Conservation (phyloP, 2,888 invertebrate genomes). For the Lobophora halterata region DNA sequence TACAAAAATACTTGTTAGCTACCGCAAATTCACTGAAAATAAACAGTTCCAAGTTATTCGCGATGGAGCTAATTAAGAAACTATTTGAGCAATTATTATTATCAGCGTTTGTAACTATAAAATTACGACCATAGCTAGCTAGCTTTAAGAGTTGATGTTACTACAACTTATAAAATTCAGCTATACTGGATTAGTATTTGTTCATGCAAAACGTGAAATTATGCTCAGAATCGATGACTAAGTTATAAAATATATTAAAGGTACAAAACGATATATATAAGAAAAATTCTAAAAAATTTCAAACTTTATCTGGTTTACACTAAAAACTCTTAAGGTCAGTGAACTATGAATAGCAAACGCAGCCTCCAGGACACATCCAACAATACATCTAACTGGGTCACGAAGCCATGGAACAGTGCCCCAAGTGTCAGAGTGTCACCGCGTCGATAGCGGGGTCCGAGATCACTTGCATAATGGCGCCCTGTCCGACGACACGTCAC, state of each 20-base stretch:
- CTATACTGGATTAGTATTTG: too few relatives aligned
- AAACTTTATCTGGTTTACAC: too few relatives aligned
- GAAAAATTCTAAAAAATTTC: too few relatives aligned
- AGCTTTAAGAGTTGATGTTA: too few relatives aligned
- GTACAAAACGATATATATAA: too few relatives aligned
- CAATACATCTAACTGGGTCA: constrained; percentile 66
- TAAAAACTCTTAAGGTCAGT: too few relatives aligned
- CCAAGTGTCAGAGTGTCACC: constrained; percentile 54
- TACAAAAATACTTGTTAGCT: constrained; percentile 48
- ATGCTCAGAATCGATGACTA: too few relatives aligned
- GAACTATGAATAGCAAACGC: too few relatives aligned
- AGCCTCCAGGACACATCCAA: constrained; percentile 45
- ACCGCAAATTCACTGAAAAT: constrained; percentile 32
- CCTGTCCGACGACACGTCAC: constrained; percentile 41
- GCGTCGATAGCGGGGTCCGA: constrained; percentile 47
- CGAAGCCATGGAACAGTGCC: constrained; percentile 54
- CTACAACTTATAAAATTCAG: too few relatives aligned
- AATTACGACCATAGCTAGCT: too few relatives aligned
- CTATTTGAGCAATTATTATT: constrained; percentile 8
- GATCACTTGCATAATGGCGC: constrained; percentile 45
- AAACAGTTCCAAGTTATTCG: constrained; percentile 15
- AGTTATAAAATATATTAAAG: too few relatives aligned
- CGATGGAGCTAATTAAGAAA: constrained; percentile 23
- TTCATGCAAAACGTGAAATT: too few relatives aligned
- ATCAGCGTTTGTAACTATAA: constrained; percentile 1